Evolutionary conservation across 2,888 invertebrate species (phyloP).

Genomic region (Lepidocyrtoides sp.): DNA sequence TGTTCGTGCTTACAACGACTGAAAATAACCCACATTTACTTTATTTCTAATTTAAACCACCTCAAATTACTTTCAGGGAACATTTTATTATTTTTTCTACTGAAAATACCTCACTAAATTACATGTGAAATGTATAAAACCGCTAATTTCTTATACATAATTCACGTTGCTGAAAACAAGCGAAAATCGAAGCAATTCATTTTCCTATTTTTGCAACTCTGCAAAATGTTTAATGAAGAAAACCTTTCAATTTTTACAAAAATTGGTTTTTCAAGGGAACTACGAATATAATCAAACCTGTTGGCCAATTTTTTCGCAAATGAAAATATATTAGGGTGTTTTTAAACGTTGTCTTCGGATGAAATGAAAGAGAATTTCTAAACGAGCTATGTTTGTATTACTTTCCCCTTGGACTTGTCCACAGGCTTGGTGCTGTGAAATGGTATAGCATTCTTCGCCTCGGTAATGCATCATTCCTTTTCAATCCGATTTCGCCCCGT

Average conservation of each 20-base stretch:
- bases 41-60: no score
- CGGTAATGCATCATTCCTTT: slow-evolving; percentile 75
- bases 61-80: no score
- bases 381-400: slow-evolving; percentile 52
- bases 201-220: no score
- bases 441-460: slow-evolving; percentile 77
- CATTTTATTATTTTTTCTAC: background rate
- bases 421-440: slow-evolving; percentile 74
- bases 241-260: background rate
- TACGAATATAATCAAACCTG: background rate
- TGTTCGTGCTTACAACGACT: background rate
- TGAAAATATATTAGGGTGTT: background rate
- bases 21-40: no score
- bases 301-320: background rate
- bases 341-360: background rate
- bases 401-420: slow-evolving; percentile 79
- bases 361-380: background rate
- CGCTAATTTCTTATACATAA: background rate
- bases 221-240: no score
- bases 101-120: background rate
- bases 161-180: no score
- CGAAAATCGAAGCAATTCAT: background rate
- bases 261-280: background rate
- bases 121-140: background rate
- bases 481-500: slow-evolving; percentile 77